A percentile compares a stretch with the other conserved stretches of the same genome.
Conservation (phyloP, 2,113 vertebrate species). For the Psephotus haematonotus region DNA sequence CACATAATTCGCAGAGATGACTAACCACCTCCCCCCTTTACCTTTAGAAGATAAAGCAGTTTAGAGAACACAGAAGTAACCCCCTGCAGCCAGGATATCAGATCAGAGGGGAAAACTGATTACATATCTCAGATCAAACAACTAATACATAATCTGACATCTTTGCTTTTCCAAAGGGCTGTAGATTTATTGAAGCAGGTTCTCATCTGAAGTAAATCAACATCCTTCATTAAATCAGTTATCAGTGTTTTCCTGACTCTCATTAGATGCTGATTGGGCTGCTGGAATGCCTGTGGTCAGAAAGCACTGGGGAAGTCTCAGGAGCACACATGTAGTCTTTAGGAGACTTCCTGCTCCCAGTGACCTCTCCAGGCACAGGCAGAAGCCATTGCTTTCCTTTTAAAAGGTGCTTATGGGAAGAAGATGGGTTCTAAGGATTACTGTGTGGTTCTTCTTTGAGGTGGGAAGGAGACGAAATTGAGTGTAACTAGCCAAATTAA, state of each 20-base stretch:
- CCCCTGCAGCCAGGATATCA: not conserved
- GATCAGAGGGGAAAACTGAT: not conserved
- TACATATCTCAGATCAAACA: not conserved
- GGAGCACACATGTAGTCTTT: not conserved
- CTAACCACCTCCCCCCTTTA: not conserved
- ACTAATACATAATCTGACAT: not conserved
- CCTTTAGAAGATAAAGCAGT: not conserved
- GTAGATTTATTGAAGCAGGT: constrained; percentile 32
- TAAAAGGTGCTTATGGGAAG: not conserved
- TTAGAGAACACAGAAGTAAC: not conserved
- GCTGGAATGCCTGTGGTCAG: not conserved
- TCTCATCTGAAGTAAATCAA: constrained; percentile 35
- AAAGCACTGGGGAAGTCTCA: not conserved
- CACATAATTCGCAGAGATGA: not conserved
- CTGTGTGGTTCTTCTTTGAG: not conserved
- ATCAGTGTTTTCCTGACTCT: constrained; percentile 12
- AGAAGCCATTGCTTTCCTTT: not conserved
- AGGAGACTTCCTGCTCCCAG: not conserved
- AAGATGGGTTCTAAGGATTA: not conserved
- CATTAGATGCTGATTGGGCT: not conserved
- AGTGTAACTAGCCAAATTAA: not conserved
- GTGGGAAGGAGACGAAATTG: not conserved
- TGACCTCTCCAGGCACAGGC: not conserved
- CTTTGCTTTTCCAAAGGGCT: not conserved
- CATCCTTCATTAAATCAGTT: constrained; percentile 34